Conservation (phyloP, 2,888 invertebrate genomes). For the Rhagonycha lutea region DNA sequence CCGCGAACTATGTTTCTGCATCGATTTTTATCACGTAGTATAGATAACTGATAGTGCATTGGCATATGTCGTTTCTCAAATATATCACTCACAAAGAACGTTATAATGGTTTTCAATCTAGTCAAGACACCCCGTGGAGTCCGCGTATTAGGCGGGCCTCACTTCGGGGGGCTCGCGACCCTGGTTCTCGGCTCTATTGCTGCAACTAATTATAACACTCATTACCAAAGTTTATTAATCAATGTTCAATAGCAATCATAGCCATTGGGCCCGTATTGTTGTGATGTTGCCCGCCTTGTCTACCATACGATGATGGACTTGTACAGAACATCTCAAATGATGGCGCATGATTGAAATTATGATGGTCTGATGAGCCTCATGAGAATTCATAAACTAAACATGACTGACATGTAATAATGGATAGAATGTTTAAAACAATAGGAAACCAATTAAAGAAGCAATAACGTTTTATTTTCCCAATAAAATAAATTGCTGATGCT, state of each 20-base stretch:
- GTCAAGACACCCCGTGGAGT: conserved; percentile 42
- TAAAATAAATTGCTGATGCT: conserved; percentile 1
- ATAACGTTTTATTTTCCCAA: neutral
- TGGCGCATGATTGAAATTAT: conserved; percentile 27
- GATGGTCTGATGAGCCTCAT: conserved; percentile 22
- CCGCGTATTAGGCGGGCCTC: conserved; percentile 46
- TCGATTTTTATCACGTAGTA: conserved; percentile 2
- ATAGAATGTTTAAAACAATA: conserved; percentile 13
- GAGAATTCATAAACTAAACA: conserved; percentile 18
- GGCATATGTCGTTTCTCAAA: conserved; percentile 36
- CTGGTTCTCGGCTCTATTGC: conserved; percentile 40
- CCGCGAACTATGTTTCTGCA: neutral
- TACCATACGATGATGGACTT: conserved; percentile 23
- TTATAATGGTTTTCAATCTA: conserved; percentile 41
- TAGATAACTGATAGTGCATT: conserved; percentile 21
- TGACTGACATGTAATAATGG: conserved; percentile 17
- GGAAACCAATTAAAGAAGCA: neutral
- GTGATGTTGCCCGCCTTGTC: conserved; percentile 36
- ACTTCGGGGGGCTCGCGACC: conserved; percentile 41
- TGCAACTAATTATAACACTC: conserved; percentile 56
- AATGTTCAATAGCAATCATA: conserved; percentile 52
- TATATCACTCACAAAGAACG: conserved; percentile 36
- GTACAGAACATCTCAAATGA: conserved; percentile 19
- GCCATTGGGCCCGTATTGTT: conserved; percentile 46
- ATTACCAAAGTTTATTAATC: conserved; percentile 58